These are phyloP conservation scores for Bursaphelenchus mucronatus DNA, from an alignment of 1,140 invertebrate species.

Conservation along the genomic window DNA sequence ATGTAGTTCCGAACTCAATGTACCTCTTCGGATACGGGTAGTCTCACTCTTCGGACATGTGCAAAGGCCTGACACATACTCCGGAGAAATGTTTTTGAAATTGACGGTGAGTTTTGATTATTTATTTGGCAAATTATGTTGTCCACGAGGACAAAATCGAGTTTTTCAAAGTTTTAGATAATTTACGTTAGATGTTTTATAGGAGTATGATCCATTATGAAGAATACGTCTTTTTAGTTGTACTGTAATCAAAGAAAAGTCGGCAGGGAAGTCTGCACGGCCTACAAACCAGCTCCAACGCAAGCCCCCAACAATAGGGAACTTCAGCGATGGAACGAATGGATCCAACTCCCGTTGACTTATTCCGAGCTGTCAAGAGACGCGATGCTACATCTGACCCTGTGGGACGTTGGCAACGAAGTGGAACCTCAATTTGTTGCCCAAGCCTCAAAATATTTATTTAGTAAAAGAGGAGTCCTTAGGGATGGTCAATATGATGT, in stretches of 20 bases:
- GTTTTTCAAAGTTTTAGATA: background rate
- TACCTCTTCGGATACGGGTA: constrained; percentile 68
- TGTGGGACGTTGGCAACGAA: constrained; percentile 84
- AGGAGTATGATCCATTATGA: constrained; percentile 37
- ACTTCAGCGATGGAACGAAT: constrained; percentile 85
- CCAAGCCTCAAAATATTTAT: constrained; percentile 59
- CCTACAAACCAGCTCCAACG: constrained; percentile 72
- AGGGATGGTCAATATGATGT: constrained; percentile 39
- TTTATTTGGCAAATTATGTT: constrained; percentile 70
- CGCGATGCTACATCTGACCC: constrained; percentile 80
- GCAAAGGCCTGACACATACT: constrained; percentile 10
- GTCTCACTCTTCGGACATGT: constrained; percentile 40
- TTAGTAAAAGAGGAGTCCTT: constrained; percentile 69
- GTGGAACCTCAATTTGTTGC: constrained; percentile 67
- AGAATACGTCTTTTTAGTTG: constrained; percentile 81
- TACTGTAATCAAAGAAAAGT: constrained; percentile 77
- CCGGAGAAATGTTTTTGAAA: constrained; percentile 40
- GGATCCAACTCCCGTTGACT: constrained; percentile 83
- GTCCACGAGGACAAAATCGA: background rate
- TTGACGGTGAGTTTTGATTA: constrained; percentile 28
- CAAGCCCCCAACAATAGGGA: constrained; percentile 19
- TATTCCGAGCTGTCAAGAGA: constrained; percentile 85
- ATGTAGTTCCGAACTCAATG: constrained; percentile 52
- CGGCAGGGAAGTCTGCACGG: constrained; percentile 79
- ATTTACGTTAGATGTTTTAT: constrained; percentile 66